These are phyloP conservation scores for Dendrolimus kikuchii DNA, from an alignment of 1,140 invertebrate species.

Conservation along the genomic window DNA sequence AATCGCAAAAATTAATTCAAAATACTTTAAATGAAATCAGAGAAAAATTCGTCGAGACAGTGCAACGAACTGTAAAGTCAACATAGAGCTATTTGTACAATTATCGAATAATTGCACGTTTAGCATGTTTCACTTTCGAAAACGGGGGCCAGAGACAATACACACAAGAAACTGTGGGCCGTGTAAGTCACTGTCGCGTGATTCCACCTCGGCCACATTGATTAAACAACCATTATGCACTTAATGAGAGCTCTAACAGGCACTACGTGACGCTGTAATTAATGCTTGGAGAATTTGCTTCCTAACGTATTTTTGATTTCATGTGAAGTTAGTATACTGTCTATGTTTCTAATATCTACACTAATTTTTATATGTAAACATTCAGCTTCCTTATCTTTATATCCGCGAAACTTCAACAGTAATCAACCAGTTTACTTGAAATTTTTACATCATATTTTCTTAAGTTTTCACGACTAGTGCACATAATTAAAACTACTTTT, in stretches of 20 bases:
- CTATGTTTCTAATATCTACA: no score
- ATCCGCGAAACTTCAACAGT: no score
- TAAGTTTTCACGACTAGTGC: no score
- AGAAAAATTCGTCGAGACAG: neutral
- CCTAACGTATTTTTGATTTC: no score
- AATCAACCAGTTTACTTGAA: no score
- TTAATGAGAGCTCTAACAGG: slow-evolving; percentile 48
- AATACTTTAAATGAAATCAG: no score
- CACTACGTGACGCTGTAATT: slow-evolving; percentile 43
- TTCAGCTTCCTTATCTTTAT: no score
- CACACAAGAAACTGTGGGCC: slow-evolving; percentile 34
- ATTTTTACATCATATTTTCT: no score
- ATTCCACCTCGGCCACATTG: slow-evolving; percentile 47
- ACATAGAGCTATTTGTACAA: neutral
- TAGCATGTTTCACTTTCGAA: slow-evolving; percentile 38
- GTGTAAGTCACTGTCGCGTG: slow-evolving; percentile 50
- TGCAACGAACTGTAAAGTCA: neutral
- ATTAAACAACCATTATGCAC: slow-evolving; percentile 47
- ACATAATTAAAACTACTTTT: no score
- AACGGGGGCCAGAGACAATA: slow-evolving; percentile 28
- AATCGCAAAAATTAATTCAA: neutral
- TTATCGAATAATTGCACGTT: slow-evolving; percentile 31
- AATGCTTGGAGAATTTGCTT: slow-evolving; percentile 19
- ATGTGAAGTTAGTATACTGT: no score
- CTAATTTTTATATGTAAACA: no score